Conservation (phyloP, 2,113 vertebrate species). For the Poeciliopsis prolifica region DNA sequence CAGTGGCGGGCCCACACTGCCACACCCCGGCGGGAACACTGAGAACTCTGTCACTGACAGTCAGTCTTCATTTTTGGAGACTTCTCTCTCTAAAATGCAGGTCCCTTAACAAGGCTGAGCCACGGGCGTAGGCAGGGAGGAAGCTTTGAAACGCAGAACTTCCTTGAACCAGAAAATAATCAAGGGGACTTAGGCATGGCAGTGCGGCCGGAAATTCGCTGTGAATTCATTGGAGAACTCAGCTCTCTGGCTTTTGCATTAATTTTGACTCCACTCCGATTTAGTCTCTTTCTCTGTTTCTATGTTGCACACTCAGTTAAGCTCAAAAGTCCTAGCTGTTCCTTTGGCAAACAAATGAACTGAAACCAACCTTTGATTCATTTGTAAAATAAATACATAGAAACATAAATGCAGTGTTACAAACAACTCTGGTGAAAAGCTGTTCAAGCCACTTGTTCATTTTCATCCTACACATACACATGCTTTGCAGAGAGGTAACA, state of each 20-base stretch:
- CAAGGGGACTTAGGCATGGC: conserved; percentile 75
- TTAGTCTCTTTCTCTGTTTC: conserved; percentile 36
- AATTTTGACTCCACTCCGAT: conserved; percentile 36
- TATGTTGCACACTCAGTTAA: conserved; percentile 67
- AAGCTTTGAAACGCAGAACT: conserved; percentile 71
- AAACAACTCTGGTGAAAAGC: background rate
- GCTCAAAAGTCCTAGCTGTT: conserved; percentile 45
- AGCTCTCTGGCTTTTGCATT: conserved; percentile 63
- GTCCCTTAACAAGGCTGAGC: conserved; percentile 59
- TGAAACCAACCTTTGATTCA: conserved; percentile 31
- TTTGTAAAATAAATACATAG: conserved; percentile 40
- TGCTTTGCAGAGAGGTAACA: no score
- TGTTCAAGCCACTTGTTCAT: no score
- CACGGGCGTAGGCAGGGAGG: conserved; percentile 58
- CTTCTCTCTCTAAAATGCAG: conserved; percentile 62
- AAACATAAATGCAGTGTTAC: background rate
- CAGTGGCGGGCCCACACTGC: conserved; percentile 15
- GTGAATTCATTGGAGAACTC: conserved; percentile 71
- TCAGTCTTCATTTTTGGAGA: conserved; percentile 67
- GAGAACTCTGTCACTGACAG: conserved; percentile 65
- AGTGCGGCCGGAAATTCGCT: conserved; percentile 73
- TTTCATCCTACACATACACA: no score
- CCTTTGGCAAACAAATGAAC: conserved; percentile 48
- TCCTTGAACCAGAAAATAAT: conserved; percentile 76
- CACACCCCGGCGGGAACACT: conserved; percentile 52